Evolutionary conservation across 1,140 invertebrate genomes (phyloP).

Genomic region (Cephus cinctus): DNA sequence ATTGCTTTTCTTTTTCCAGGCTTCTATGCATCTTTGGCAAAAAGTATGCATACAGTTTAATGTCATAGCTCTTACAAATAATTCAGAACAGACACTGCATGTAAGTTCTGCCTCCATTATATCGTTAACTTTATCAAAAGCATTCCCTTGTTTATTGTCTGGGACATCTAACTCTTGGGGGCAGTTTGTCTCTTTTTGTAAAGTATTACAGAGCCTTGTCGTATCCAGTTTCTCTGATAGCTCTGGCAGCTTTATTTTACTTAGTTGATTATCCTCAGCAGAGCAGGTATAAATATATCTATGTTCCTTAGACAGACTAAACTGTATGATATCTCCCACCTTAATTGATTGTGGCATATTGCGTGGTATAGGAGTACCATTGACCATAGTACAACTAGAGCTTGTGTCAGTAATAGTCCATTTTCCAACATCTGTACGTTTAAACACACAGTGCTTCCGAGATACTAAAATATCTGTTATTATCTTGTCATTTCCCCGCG

Average conservation of each 20-base stretch:
- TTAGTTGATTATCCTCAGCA: conserved; percentile 46
- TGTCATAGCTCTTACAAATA: conserved; percentile 70
- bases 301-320: conserved; percentile 51
- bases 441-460: conserved; percentile 56
- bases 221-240: conserved; percentile 48
- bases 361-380: conserved; percentile 43
- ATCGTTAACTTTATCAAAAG: conserved; percentile 60
- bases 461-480: conserved; percentile 56
- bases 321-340: conserved; percentile 53
- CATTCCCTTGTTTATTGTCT: conserved; percentile 47
- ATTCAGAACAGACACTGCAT: conserved; percentile 77
- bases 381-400: conserved; percentile 54
- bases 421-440: conserved; percentile 35
- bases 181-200: too few species aligned
- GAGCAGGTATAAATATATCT: conserved; percentile 48
- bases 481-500: conserved; percentile 46
- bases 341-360: conserved; percentile 37
- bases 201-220: too few species aligned
- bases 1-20: conserved; percentile 71
- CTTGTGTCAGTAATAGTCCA: conserved; percentile 53
- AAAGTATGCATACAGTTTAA: conserved; percentile 79
- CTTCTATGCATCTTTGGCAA: conserved; percentile 70
- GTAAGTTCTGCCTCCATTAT: conserved; percentile 76
- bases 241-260: conserved; percentile 48
- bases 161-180: conserved; percentile 15